A percentile compares a stretch with the other conserved stretches of the same genome.
Evolutionary conservation across 2,888 invertebrate species (phyloP).

Genomic region (Furcula furcula): DNA sequence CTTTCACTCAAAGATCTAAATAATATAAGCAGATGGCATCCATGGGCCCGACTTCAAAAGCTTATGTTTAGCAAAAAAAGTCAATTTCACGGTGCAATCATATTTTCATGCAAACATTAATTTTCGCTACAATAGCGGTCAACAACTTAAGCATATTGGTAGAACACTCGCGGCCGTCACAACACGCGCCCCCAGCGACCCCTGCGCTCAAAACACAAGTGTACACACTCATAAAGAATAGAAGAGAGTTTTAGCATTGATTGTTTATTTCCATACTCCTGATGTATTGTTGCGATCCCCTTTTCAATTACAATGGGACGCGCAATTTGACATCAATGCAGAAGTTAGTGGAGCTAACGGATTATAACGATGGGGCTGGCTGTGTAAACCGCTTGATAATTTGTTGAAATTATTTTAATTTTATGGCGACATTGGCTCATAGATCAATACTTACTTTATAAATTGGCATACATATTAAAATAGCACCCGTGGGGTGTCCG

Average conservation of each 20-base stretch:
- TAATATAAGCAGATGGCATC: too few relatives aligned
- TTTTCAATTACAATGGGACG: slow-evolving; percentile 65
- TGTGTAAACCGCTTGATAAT: slow-evolving; percentile 51
- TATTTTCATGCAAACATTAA: slow-evolving; percentile 70
- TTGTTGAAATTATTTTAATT: too few relatives aligned
- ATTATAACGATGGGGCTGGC: slow-evolving; percentile 49
- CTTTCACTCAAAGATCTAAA: too few relatives aligned
- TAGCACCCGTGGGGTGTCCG: too few relatives aligned
- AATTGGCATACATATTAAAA: too few relatives aligned
- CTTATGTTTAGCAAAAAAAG: too few relatives aligned
- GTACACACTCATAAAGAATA: slow-evolving; percentile 78
- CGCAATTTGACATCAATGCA: slow-evolving; percentile 73
- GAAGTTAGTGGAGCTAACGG: slow-evolving; percentile 64
- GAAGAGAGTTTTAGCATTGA: slow-evolving; percentile 77
- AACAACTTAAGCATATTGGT: slow-evolving; percentile 74
- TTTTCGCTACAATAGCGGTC: slow-evolving; percentile 71
- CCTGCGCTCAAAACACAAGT: slow-evolving; percentile 68
- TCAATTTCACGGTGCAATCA: too few relatives aligned
- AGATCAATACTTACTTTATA: too few relatives aligned
- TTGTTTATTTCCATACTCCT: slow-evolving; percentile 74
- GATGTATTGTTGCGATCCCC: slow-evolving; percentile 58
- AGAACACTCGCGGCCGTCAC: slow-evolving; percentile 69
- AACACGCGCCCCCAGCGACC: slow-evolving; percentile 39
- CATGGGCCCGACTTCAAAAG: too few relatives aligned
- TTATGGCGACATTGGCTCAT: too few relatives aligned